Percentiles rank a stretch among this genome's conserved stretches.
These are phyloP conservation scores for Natator depressus DNA, from an alignment of 2,113 vertebrate genomes.

Conservation along the genomic window DNA sequence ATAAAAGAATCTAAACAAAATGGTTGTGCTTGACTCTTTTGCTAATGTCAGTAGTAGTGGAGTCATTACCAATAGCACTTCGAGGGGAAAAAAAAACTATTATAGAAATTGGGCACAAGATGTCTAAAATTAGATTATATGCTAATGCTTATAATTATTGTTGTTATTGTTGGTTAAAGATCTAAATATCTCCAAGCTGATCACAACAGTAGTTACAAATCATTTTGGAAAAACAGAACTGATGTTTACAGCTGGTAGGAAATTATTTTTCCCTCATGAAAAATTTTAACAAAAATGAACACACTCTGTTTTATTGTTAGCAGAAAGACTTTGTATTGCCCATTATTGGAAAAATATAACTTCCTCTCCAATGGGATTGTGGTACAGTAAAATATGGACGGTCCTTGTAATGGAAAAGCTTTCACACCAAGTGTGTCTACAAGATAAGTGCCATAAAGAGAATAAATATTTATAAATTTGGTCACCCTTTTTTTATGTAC, in stretches of 20 bases:
- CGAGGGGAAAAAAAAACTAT: too few species aligned
- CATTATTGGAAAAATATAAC: too few species aligned
- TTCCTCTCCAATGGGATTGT: not conserved
- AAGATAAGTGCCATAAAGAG: not conserved
- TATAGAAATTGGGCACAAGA: not conserved
- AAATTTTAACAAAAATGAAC: not conserved
- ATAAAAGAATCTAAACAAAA: not conserved
- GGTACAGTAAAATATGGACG: not conserved
- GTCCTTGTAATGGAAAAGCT: not conserved
- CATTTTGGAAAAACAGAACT: not conserved
- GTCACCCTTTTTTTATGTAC: not conserved
- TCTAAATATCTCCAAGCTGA: not conserved
- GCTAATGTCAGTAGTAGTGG: not conserved
- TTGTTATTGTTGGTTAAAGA: not conserved
- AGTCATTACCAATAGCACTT: too few species aligned
- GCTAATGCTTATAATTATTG: not conserved
- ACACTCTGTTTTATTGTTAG: not conserved
- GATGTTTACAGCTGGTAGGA: not conserved
- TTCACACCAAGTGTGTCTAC: not conserved
- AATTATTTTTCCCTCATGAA: not conserved
- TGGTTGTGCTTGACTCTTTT: not conserved
- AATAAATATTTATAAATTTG: not conserved
- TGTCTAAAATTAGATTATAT: not conserved
- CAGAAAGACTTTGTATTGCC: not conserved
- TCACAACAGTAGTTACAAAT: not conserved